A percentile compares a stretch with the other conserved stretches of the same genome.
Conservation (phyloP, 2,797 vertebrate genomes). For the Mionectes olivaceus region DNA sequence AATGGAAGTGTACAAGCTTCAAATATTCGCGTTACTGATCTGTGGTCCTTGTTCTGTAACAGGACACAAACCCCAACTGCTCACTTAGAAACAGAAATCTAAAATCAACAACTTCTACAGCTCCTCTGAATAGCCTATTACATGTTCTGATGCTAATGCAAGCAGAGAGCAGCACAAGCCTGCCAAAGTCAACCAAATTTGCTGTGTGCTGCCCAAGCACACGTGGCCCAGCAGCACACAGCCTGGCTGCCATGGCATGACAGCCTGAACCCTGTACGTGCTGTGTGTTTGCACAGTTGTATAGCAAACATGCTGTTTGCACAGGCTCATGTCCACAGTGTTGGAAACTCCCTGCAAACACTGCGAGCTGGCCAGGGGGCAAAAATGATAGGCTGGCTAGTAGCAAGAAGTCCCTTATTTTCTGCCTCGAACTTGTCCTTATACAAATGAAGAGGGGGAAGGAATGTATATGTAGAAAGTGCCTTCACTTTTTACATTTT, state of each 20-base stretch:
- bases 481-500: not conserved
- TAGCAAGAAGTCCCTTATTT: not conserved
- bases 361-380: not conserved
- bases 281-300: not conserved
- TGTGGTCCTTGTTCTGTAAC: slow-evolving; percentile 58
- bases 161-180: not conserved
- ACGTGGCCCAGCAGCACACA: not conserved
- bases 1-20: slow-evolving; percentile 70
- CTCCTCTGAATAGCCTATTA: not conserved
- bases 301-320: not conserved
- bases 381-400: not conserved
- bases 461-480: not conserved
- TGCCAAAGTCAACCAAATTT: not conserved
- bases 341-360: not conserved
- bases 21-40: slow-evolving; percentile 58
- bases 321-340: not conserved
- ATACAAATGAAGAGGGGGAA: not conserved
- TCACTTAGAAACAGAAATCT: slow-evolving; percentile 10
- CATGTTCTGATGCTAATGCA: not conserved
- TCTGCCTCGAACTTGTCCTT: not conserved
- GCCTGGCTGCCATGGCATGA: not conserved
- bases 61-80: slow-evolving; percentile 42
- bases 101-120: slow-evolving; percentile 2
- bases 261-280: not conserved
- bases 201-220: not conserved